Conservation (phyloP, 2,888 invertebrate species). For the Candidula unifasciata region DNA sequence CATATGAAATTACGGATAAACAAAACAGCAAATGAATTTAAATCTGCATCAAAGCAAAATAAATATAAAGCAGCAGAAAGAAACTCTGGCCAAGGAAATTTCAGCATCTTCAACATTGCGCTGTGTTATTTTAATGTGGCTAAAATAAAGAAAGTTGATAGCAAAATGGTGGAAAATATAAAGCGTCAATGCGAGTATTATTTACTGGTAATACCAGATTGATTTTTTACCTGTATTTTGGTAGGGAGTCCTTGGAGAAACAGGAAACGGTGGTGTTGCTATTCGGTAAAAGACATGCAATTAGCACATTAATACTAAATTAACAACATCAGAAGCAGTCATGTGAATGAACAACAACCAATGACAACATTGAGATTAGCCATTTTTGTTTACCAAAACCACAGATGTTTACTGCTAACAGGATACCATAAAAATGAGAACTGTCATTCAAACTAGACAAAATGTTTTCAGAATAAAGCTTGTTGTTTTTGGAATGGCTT, state of each 20-base stretch:
- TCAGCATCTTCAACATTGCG: no score
- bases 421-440: background rate
- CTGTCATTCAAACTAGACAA: background rate
- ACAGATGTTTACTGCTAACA: background rate
- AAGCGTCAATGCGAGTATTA: background rate
- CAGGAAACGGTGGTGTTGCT: slow-evolving; percentile 95
- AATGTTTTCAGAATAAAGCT: no score
- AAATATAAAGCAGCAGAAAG: no score
- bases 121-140: no score
- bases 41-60: no score
- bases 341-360: slow-evolving; percentile 4
- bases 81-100: no score
- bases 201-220: background rate
- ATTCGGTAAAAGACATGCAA: slow-evolving; percentile 53
- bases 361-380: slow-evolving; percentile 1
- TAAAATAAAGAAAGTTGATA: background rate
- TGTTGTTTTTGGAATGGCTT: no score
- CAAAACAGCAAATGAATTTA: no score
- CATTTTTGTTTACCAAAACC: background rate
- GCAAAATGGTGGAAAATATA: background rate
- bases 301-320: slow-evolving; percentile 27
- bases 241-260: slow-evolving; percentile 92
- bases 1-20: no score
- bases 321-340: background rate
- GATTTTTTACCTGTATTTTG: slow-evolving; percentile 83